Percentiles rank a stretch among this genome's conserved stretches.
Evolutionary conservation across 2,113 vertebrate species (phyloP).

Genomic region (Laterallus jamaicensis): DNA sequence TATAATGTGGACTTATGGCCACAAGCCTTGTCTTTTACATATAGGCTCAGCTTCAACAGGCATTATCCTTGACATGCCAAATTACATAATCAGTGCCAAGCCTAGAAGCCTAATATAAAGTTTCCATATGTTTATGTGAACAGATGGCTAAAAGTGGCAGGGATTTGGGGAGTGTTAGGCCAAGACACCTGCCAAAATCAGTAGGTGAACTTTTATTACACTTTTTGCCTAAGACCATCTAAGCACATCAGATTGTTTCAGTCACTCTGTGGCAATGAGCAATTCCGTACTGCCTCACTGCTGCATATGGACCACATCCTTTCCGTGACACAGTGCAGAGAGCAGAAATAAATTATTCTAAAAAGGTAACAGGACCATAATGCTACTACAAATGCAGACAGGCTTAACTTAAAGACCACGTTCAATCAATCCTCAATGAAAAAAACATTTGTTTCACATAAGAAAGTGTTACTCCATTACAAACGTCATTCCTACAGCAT

Average conservation of each 20-base stretch:
- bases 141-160: background rate
- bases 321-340: background rate
- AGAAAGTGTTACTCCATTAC: background rate
- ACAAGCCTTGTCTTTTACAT: background rate
- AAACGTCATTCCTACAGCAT: background rate
- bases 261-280: background rate
- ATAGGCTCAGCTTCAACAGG: background rate
- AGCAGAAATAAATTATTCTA: background rate
- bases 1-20: background rate
- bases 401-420: background rate
- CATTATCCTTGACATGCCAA: background rate
- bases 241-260: background rate
- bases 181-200: background rate
- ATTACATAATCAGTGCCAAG: background rate
- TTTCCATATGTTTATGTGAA: background rate
- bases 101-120: background rate
- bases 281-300: background rate
- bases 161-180: background rate
- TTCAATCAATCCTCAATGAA: background rate
- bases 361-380: background rate
- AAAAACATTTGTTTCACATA: background rate
- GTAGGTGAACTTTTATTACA: background rate
- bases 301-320: background rate
- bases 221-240: background rate
- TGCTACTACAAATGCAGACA: background rate